Base-by-base conservation (phyloP, 2,113 vertebrate genomes). In the Tragelaphus imberbis region DNA sequence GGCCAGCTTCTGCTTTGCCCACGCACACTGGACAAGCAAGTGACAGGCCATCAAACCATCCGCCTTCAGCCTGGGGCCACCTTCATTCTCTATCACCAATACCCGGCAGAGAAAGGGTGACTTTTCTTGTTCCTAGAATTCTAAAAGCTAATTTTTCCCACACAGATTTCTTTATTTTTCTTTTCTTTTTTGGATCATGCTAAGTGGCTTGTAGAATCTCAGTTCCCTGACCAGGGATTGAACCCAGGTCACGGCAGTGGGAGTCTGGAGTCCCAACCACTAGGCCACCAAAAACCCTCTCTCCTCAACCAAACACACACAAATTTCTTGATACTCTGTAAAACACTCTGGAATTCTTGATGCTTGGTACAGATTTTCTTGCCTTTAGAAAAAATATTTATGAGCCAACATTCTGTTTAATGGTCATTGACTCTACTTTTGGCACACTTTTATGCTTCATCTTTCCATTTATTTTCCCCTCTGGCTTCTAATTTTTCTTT, bases 401-500 rank as follows among this genome's bases (percentile, higher is more conserved):
- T 51, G 44, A 21, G 33, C n/a, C 53, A 90, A 12, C 1, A 15
- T 71, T 63, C 8, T 36, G 51, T 80, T 75, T 59, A 55, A 88
- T 81, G 9, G 36, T 49, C 59, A 25, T 75, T 23, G 28, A 53
- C 23, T 71, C 28, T 47, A 75, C 65, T 95, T 95, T 59, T 30
- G 17, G 21, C 10, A 71, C 6, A 71, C 1, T 21, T 80, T 71
- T 47, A 23, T 71, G 19, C 12, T 68, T 86, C 19, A 59, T 25
- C 53, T 23, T 68, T 14, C 27, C 23, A 51, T 86, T 59, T 61
- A 33, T 86, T 55, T 77, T 40, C 30, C 25, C 23, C 51, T 21
- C 71, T 47, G 27, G n/a, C 79, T 93, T 95, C 49, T 95, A 58
- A 51, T 61, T 81, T 93, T 79, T 95, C 77, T 84, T 88, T 58